These are phyloP conservation scores for Petrocephalus schoutedeni DNA, from an alignment of 2,797 vertebrate species.

Conservation along the genomic window DNA sequence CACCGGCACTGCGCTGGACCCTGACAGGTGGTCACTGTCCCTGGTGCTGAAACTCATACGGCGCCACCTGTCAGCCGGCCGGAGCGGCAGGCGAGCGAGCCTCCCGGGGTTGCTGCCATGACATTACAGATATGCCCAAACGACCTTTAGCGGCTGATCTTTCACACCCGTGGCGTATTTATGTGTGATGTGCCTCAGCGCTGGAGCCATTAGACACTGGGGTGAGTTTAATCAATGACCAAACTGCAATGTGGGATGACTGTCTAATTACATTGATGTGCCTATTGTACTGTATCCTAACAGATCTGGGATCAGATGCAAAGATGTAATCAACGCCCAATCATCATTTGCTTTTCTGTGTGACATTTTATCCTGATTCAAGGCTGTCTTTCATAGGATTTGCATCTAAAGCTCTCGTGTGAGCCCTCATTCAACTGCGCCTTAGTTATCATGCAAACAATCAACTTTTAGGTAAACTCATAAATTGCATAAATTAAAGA, in stretches of 20 bases:
- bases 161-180: neutral
- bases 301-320: slow-evolving; percentile 15
- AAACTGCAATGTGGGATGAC: neutral
- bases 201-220: neutral
- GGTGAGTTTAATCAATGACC: neutral
- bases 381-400: neutral
- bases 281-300: neutral
- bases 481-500: neutral
- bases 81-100: neutral
- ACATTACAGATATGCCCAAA: neutral
- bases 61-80: neutral
- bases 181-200: neutral
- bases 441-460: neutral
- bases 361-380: neutral
- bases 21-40: neutral
- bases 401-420: neutral
- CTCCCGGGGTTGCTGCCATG: neutral
- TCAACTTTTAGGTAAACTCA: neutral
- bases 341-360: slow-evolving; percentile 2
- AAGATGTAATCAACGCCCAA: slow-evolving; percentile 10
- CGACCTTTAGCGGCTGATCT: neutral
- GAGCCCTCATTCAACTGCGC: neutral
- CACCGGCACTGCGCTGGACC: neutral
- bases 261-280: slow-evolving; percentile 11
- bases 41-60: neutral